phyloP scores from a whole-genome alignment of 1,140 invertebrate species.

The Drosophila pruinosa region DNA sequence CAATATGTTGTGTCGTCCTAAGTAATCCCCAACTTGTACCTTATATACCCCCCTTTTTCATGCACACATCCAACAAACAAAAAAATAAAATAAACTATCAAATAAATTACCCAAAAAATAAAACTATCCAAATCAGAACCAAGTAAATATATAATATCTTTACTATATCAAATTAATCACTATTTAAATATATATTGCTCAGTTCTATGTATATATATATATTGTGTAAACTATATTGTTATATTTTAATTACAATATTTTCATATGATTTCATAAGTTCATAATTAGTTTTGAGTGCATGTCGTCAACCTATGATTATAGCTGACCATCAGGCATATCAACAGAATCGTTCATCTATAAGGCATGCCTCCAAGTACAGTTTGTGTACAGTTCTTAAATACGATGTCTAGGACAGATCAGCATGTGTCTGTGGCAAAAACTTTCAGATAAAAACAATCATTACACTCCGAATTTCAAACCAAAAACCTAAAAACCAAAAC shows the following conservation, averaged over 20 bases:
- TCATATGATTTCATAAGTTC: conserved; percentile 12
- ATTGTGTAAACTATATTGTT: conserved; percentile 34
- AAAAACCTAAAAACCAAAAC: conserved; percentile 22
- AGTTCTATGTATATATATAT: conserved; percentile 44
- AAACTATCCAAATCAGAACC: conserved; percentile 50
- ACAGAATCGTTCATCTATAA: not conserved
- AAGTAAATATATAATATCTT: conserved; percentile 68
- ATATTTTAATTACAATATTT: conserved; percentile 5
- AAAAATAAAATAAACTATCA: conserved; percentile 43
- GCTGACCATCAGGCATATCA: not conserved
- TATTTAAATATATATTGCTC: conserved; percentile 47
- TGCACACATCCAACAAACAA: conserved; percentile 58
- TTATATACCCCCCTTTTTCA: conserved; percentile 67
- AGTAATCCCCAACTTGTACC: conserved; percentile 12
- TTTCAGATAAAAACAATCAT: conserved; percentile 50
- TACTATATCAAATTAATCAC: conserved; percentile 3
- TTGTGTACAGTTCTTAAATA: conserved; percentile 12
- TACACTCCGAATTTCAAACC: conserved; percentile 80
- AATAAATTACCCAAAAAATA: conserved; percentile 40
- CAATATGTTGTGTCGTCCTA: not conserved
- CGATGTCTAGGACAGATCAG: conserved; percentile 16
- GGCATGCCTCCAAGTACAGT: conserved; percentile 27
- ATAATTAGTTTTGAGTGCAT: conserved; percentile 35
- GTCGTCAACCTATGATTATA: conserved; percentile 14
- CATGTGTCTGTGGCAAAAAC: conserved; percentile 17